A percentile compares a stretch with the other conserved stretches of the same genome.
These are phyloP conservation scores for Aphidius ervi DNA, from an alignment of 1,140 invertebrate genomes.

Conservation along the genomic window DNA sequence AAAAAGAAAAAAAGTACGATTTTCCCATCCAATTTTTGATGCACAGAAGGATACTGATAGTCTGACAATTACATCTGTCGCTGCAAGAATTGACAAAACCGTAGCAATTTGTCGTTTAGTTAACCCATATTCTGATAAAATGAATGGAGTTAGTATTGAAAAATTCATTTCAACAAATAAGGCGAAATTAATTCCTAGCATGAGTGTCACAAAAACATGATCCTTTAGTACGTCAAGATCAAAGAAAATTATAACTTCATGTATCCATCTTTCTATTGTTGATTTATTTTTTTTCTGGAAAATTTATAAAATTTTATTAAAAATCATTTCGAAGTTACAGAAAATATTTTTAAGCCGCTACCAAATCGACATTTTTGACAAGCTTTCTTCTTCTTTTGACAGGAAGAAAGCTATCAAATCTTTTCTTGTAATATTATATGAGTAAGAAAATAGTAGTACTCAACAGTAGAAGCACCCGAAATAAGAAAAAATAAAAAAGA, in stretches of 20 bases:
- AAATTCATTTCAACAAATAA: constrained; percentile 68
- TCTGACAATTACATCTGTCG: constrained; percentile 58
- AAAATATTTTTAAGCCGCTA: no score
- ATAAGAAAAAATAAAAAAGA: no score
- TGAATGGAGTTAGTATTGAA: constrained; percentile 65
- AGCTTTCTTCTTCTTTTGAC: no score
- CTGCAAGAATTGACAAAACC: constrained; percentile 60
- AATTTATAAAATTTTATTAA: no score
- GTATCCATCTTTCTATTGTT: constrained; percentile 21
- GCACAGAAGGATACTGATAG: constrained; percentile 62
- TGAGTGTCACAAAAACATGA: constrained; percentile 63
- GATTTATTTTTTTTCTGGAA: neutral
- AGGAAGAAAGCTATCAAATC: no score
- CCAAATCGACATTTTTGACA: no score
- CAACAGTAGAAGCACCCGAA: no score
- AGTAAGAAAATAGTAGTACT: no score
- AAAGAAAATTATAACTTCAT: constrained; percentile 59
- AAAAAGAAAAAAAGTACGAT: constrained; percentile 41
- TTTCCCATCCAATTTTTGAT: constrained; percentile 38
- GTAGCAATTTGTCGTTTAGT: constrained; percentile 57
- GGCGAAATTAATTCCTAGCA: constrained; percentile 64
- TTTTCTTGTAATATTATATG: no score
- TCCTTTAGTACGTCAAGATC: constrained; percentile 65
- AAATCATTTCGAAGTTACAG: no score
- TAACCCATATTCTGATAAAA: constrained; percentile 60